Base-by-base conservation (phyloP, 2,113 vertebrate species). In the Probosciger aterrimus region DNA sequence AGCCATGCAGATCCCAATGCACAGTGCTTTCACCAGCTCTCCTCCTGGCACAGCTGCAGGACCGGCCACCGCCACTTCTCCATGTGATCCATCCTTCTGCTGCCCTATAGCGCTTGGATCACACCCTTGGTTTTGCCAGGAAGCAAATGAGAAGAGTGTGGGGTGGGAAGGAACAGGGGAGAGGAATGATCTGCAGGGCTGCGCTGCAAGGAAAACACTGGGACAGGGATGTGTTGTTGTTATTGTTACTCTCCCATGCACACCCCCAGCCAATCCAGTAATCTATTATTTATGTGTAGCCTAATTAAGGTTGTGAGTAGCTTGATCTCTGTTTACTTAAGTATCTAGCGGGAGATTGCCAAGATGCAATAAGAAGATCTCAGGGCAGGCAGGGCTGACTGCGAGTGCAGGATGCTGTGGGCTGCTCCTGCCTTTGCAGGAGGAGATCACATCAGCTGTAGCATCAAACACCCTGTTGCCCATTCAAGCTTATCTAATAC, bases 311-410 rank as follows among this genome's bases (percentile, higher is more conserved):
- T 79, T 97, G 97, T 69, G 97, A 98, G 97, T 65, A 92, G 95
- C 96, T 97, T 96, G 97, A 97, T 98, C 97, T 97, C 96, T 98
- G 96, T 97, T 98, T 98, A 96, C 95, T 96, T 96, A 96, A 95
- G 95, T 84, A 92, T 82, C 86, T 18, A 64, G 92, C 50, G 2
- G 93, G 97, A 97, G 97, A 97, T 90, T 96, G 97, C 96, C 96
- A 82, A 96, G 97, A 76, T 85, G 88, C 94, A 97, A 96, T 82
- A 91, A 91, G 94, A 96, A 91, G 82, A 92, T 93, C 96, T 67
- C 5, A 80, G 73, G 90, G 93, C 96, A 95, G 90, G 95, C 89
- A 96, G 90, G 87, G 81, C 79, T 74, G 71, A 10, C 37, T 35
- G 92, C 0, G 85, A 8, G 31, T 69, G 27, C 37, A 6, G 89